These are phyloP conservation scores for Magallana angulata DNA, from an alignment of 1,140 invertebrate species.

Conservation along the genomic window DNA sequence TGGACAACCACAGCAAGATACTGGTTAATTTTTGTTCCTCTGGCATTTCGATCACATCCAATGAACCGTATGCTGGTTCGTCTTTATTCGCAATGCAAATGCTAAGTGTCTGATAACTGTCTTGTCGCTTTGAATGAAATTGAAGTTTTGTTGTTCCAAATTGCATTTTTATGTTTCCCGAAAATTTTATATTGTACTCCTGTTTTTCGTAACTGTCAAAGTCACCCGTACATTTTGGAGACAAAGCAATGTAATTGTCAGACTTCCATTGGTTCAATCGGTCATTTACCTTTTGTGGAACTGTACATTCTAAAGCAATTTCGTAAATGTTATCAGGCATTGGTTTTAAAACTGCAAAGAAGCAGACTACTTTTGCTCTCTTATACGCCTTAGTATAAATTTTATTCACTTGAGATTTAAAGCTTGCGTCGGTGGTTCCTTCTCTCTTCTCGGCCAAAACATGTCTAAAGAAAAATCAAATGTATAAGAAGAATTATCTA, in stretches of 20 bases:
- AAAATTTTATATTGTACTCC: slow-evolving; percentile 40
- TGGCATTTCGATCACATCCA: slow-evolving; percentile 38
- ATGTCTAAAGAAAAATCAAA: slow-evolving; percentile 37
- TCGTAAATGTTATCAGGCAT: slow-evolving; percentile 10
- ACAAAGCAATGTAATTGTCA: slow-evolving; percentile 38
- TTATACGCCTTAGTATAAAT: slow-evolving; percentile 31
- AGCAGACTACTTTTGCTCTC: slow-evolving; percentile 22
- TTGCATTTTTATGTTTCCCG: slow-evolving; percentile 43
- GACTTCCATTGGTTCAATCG: slow-evolving; percentile 50
- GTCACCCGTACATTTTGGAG: slow-evolving; percentile 37
- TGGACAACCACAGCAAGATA: slow-evolving; percentile 30
- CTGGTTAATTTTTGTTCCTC: slow-evolving; percentile 10
- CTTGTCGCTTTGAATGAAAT: slow-evolving; percentile 53
- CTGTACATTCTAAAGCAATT: slow-evolving; percentile 47
- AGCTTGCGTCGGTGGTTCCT: neutral
- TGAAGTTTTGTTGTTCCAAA: slow-evolving; percentile 42
- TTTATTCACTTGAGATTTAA: slow-evolving; percentile 23
- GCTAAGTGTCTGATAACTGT: slow-evolving; percentile 46
- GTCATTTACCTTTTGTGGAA: slow-evolving; percentile 43
- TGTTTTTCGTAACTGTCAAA: slow-evolving; percentile 48
- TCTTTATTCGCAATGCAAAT: slow-evolving; percentile 33
- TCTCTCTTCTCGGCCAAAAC: slow-evolving; percentile 45
- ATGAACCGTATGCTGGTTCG: neutral
- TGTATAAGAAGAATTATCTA: neutral
- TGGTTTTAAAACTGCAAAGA: slow-evolving; percentile 52